Evolutionary conservation across 1,140 invertebrate genomes (phyloP).

Genomic region (Hyles euphorbiae): DNA sequence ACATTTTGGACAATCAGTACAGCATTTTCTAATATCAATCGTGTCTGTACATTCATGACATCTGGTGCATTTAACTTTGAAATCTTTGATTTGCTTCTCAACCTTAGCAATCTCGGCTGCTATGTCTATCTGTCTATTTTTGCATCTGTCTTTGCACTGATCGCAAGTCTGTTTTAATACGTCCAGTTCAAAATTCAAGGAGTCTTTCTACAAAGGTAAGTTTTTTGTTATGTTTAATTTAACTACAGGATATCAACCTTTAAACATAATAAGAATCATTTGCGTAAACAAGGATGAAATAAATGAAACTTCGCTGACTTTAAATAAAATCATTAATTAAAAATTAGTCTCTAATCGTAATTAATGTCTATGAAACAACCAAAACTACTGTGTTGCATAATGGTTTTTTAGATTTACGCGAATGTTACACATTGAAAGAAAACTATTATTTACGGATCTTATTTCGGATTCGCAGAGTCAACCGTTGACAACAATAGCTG

Average conservation of each 20-base stretch:
- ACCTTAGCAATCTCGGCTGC: slow-evolving; percentile 44
- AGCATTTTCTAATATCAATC: slow-evolving; percentile 41
- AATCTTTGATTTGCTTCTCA: slow-evolving; percentile 39
- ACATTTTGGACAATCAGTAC: slow-evolving; percentile 60
- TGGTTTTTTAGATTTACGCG: too few relatives aligned
- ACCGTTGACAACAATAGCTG: too few relatives aligned
- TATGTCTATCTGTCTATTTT: slow-evolving; percentile 37
- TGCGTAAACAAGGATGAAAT: too few relatives aligned
- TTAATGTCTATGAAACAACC: too few relatives aligned
- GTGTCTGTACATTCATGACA: slow-evolving; percentile 54
- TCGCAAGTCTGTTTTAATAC: slow-evolving; percentile 41
- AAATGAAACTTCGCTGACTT: too few relatives aligned
- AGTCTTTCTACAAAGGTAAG: slow-evolving; percentile 33
- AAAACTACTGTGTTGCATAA: too few relatives aligned
- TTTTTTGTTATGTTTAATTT: slow-evolving; percentile 6
- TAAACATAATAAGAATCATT: too few relatives aligned
- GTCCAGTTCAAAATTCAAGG: slow-evolving; percentile 43
- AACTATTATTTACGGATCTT: too few relatives aligned
- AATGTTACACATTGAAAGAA: too few relatives aligned
- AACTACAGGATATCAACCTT: background rate
- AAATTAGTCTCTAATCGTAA: too few relatives aligned
- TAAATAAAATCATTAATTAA: too few relatives aligned
- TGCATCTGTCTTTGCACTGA: slow-evolving; percentile 49
- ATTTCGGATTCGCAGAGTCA: too few relatives aligned
- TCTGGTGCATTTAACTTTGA: slow-evolving; percentile 39